Conservation (phyloP, 1,140 invertebrate genomes). For the Hylyphantes graminicola region DNA sequence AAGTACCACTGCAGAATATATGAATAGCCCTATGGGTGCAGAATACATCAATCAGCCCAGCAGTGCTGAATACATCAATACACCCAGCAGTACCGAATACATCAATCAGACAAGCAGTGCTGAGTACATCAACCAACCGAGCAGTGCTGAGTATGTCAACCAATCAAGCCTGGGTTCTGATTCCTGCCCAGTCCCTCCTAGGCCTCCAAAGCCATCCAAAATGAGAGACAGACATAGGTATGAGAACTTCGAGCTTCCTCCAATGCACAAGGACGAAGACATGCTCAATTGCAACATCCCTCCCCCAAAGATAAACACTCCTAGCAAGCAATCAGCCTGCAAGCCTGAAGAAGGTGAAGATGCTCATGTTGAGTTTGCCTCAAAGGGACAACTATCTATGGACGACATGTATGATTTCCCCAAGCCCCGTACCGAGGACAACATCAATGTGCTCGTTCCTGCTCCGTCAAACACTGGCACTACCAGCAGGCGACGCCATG, state of each 20-base stretch:
- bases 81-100: no score
- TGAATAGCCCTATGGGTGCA: no score
- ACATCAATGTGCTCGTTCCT: slow-evolving; percentile 58
- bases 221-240: slow-evolving; percentile 52
- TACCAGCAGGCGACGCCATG: slow-evolving; percentile 70
- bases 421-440: slow-evolving; percentile 71
- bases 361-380: slow-evolving; percentile 8
- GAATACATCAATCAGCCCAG: no score
- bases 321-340: background rate
- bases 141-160: background rate
- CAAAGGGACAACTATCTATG: slow-evolving; percentile 50
- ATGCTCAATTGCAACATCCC: slow-evolving; percentile 46
- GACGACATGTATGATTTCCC: slow-evolving; percentile 82
- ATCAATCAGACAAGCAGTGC: no score
- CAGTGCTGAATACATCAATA: no score
- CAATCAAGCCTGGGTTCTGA: background rate
- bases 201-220: slow-evolving; percentile 62
- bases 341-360: slow-evolving; percentile 18
- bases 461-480: slow-evolving; percentile 25
- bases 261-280: slow-evolving; percentile 15
- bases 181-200: slow-evolving; percentile 54
- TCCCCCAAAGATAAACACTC: slow-evolving; percentile 18
- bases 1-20: no score
- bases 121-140: background rate
- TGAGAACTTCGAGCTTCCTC: slow-evolving; percentile 52